phyloP scores from a whole-genome alignment of 2,797 vertebrate species.

The Nyctibius grandis region DNA sequence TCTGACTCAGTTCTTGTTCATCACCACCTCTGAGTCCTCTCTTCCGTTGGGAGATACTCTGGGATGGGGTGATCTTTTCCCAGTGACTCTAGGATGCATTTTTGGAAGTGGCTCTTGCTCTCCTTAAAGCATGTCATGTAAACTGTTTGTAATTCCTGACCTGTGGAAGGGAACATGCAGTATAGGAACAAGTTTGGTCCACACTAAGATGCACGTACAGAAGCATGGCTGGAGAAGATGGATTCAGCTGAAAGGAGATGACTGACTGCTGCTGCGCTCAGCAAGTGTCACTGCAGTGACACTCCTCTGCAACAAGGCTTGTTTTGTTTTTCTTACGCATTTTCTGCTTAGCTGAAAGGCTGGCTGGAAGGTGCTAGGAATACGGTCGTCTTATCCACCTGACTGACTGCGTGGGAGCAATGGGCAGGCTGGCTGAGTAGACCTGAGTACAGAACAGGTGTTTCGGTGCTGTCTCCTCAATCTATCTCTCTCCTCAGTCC shows the following conservation, averaged over 20 bases:
- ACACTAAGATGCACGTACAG: fast-evolving
- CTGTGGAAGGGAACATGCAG: neutral
- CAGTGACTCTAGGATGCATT: neutral
- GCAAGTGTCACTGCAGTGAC: neutral
- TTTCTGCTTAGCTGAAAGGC: neutral
- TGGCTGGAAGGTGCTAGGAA: neutral
- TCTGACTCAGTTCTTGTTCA: neutral
- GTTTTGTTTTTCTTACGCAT: fast-evolving
- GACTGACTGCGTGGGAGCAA: neutral
- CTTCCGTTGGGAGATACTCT: neutral
- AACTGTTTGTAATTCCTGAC: neutral
- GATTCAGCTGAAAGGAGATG: neutral
- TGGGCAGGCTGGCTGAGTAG: neutral
- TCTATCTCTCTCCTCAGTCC: neutral
- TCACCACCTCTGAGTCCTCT: neutral
- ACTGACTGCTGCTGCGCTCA: neutral
- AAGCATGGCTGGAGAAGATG: neutral
- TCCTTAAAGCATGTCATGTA: neutral
- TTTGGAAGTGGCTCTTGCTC: neutral
- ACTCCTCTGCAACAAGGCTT: neutral
- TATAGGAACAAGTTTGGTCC: neutral
- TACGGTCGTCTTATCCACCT: neutral
- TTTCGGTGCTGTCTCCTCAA: neutral
- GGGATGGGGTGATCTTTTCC: neutral
- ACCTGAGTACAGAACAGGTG: neutral